These are phyloP conservation scores for Hydra vulgaris DNA, from an alignment of 30 jellyfish, hydroid and myxozoan species.

Conservation along the genomic window DNA sequence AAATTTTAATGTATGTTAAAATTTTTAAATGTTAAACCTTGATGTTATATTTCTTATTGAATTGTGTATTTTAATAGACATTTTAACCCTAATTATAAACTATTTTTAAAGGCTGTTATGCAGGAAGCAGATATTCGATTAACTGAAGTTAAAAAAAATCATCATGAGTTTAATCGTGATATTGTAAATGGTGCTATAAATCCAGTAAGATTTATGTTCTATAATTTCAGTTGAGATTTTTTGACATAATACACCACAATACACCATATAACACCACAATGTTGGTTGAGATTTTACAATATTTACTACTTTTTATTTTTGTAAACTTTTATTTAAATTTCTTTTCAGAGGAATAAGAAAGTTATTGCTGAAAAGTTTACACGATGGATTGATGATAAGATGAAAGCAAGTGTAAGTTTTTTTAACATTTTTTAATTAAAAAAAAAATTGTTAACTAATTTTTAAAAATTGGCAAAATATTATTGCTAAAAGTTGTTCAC, in stretches of 20 bases:
- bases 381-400: constrained; percentile 70
- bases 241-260: too few relatives aligned
- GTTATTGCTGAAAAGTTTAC: constrained; percentile 74
- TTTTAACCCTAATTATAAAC: too few relatives aligned
- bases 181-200: constrained; percentile 72
- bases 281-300: not conserved
- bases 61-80: too few relatives aligned
- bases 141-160: constrained; percentile 73
- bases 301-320: not conserved
- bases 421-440: too few relatives aligned
- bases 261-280: too few relatives aligned
- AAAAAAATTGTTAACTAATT: too few relatives aligned
- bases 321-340: not conserved
- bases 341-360: constrained; percentile 58
- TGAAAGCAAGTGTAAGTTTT: constrained; percentile 59
- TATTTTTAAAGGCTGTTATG: constrained; percentile 81
- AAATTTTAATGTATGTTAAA: constrained; percentile 41
- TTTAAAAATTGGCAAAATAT: too few relatives aligned
- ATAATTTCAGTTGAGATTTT: not conserved
- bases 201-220: constrained; percentile 35
- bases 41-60: too few relatives aligned
- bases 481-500: too few relatives aligned
- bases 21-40: not conserved
- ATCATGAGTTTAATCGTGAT: constrained; percentile 82
- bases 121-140: constrained; percentile 87